phyloP scores from a whole-genome alignment of 2,888 invertebrate genomes.

The Urechis unicinctus region DNA sequence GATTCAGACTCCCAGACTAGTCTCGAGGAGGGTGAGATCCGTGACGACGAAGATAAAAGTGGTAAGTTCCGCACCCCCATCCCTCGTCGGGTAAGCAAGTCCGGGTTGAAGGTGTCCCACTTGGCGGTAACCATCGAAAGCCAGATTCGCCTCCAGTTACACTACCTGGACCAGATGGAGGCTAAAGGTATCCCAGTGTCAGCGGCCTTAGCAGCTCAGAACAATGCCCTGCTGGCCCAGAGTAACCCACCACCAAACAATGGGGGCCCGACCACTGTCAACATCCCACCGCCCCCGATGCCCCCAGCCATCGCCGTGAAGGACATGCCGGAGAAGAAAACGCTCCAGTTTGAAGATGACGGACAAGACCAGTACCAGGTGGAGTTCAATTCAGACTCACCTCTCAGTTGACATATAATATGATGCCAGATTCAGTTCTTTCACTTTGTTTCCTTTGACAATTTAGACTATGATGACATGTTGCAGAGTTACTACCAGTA shows the following conservation, averaged over 20 bases:
- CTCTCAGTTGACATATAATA: too few species aligned
- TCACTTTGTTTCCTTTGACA: too few species aligned
- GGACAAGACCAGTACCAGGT: not conserved
- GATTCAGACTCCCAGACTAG: not conserved
- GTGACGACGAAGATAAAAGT: too few species aligned
- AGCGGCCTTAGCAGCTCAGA: not conserved
- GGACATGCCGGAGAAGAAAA: not conserved
- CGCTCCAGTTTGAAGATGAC: not conserved
- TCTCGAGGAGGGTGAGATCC: not conserved
- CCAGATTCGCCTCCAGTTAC: slow-evolving; percentile 5
- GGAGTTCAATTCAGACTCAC: not conserved
- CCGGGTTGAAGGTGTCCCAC: not conserved
- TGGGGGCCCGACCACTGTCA: not conserved
- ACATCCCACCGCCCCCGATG: not conserved
- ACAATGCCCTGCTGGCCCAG: not conserved
- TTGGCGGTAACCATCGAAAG: slow-evolving; percentile 7
- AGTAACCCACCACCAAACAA: too few species aligned
- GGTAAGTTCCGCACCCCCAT: not conserved
- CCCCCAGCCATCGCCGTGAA: not conserved
- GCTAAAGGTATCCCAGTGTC: not conserved
- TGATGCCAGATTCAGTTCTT: too few species aligned
- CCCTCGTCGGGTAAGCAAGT: not conserved
- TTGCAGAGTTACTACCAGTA: not conserved
- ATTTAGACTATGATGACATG: not conserved
- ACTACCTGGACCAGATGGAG: not conserved